Evolutionary conservation across 2,797 vertebrate genomes (phyloP), one percentile per base, ranked within the genome.

Genomic region (Enteromius afrohamiltoni): DNA sequence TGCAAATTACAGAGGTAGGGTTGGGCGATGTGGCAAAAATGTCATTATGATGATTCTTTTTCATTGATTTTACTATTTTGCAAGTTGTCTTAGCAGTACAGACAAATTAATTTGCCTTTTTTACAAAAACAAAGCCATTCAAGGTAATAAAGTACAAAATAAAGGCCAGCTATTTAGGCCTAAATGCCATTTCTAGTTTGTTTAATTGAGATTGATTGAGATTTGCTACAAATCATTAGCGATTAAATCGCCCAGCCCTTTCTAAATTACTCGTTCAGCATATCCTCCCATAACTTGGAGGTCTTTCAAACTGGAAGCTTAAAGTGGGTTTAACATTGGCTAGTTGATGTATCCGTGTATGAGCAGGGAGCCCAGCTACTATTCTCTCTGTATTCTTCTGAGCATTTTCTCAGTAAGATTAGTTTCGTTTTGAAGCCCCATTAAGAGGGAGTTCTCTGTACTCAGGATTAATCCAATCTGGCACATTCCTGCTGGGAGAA

Each of bases 391-490:
- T 89, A 62, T 80, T 83, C 70, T 80, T 83, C 74, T 26, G 87
- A 74, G 84, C 85, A 88, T 88, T 87, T 87, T 86, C 77, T 74
- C 58, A 21, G 78, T 85, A 83, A 83, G 86, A 86, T 89, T 88
- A 13, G 69, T 60, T 69, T 74, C 53, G 34, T 80, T 83, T 87
- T 80, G 86, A 77, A 83, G 67, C 53, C 60, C 83, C 80, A 70
- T 86, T 86, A 79, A 81, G 70, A 82, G 60, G 83, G 58, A 86
- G 80, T 78, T 73, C 73, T 84, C 79, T 84, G 65, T 31, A 60
- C 62, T 87, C 79, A 75, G 85, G 85, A 88, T 88, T 88, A 89
- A 85, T 85, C 81, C 83, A 83, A 82, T 87, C 84, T 77, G 77
- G 45, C 79, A 51, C 80, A 80, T 85, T 85, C 84, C 81, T 86